phyloP scores from a whole-genome alignment of 2,113 vertebrate genomes.

The Tylochromis polylepis region DNA sequence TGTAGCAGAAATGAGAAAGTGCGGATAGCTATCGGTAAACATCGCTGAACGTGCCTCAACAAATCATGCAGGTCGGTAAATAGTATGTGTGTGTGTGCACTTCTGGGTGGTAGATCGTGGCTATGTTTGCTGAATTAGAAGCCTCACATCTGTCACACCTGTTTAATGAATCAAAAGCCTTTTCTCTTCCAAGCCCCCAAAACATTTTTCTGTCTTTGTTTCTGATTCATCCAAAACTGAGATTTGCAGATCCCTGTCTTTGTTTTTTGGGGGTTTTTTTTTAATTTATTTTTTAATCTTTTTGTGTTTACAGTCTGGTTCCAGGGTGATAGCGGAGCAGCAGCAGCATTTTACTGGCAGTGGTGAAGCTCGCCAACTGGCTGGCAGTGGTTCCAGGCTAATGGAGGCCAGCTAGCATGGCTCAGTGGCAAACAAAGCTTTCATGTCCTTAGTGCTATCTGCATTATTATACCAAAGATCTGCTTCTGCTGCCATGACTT shows the following conservation, averaged over 20 bases:
- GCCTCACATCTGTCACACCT: conserved; percentile 57
- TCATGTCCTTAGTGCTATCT: neutral
- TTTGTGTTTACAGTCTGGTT: conserved; percentile 17
- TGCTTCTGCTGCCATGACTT: neutral
- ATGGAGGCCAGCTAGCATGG: conserved; percentile 16
- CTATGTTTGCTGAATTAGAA: neutral
- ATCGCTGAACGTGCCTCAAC: conserved; percentile 32
- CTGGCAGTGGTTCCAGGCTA: neutral
- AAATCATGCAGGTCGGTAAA: conserved; percentile 11
- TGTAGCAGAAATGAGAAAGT: conserved; percentile 61
- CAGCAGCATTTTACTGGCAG: conserved; percentile 4
- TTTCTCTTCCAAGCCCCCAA: conserved; percentile 2
- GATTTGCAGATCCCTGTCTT: conserved; percentile 42
- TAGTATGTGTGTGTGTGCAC: neutral
- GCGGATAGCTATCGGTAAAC: conserved; percentile 66
- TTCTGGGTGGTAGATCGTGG: conserved; percentile 54
- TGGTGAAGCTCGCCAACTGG: neutral
- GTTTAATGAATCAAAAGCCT: conserved; percentile 43
- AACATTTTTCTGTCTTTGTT: neutral
- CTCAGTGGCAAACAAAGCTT: conserved; percentile 27
- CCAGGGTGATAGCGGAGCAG: conserved; percentile 16
- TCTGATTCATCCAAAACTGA: conserved; percentile 2
- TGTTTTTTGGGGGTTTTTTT: no score
- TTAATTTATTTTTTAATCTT: neutral
- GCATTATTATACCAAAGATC: neutral